These are phyloP conservation scores for Deilephila porcellus DNA, from an alignment of 2,888 invertebrate species.

Conservation along the genomic window DNA sequence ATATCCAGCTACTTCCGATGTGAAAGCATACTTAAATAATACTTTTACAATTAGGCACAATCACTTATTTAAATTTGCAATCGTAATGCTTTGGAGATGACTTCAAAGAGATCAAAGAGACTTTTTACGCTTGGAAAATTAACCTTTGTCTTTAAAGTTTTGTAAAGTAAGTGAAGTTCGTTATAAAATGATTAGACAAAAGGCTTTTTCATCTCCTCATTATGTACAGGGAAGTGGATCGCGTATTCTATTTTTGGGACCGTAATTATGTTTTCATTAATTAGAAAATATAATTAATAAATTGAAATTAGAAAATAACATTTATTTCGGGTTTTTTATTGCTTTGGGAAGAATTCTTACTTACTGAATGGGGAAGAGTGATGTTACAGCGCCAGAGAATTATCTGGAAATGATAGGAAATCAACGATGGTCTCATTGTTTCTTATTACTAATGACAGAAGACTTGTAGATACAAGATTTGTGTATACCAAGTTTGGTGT, in stretches of 20 bases:
- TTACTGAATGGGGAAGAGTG: too few relatives aligned
- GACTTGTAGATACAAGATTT: too few relatives aligned
- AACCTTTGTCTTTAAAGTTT: conserved; percentile 20
- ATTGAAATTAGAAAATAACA: too few relatives aligned
- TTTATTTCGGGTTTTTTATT: too few relatives aligned
- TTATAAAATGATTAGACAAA: conserved; percentile 23
- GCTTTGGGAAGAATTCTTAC: too few relatives aligned
- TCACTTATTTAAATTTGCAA: conserved; percentile 18
- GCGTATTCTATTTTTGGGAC: not conserved
- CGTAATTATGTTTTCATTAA: not conserved
- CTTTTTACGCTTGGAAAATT: conserved; percentile 17
- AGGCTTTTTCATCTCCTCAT: conserved; percentile 25
- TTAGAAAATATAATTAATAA: not conserved
- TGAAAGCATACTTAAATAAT: not conserved
- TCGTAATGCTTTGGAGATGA: conserved; percentile 18
- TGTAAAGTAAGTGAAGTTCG: conserved; percentile 13
- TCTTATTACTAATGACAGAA: too few relatives aligned
- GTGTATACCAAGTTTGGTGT: too few relatives aligned
- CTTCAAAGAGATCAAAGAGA: conserved; percentile 23
- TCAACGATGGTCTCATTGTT: too few relatives aligned
- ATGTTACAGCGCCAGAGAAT: too few relatives aligned
- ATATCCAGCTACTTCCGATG: too few relatives aligned
- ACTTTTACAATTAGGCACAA: conserved; percentile 1
- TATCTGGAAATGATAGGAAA: too few relatives aligned
- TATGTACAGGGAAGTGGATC: conserved; percentile 8